Conservation (phyloP, 2,888 invertebrate species). For the Anorthoa munda region DNA sequence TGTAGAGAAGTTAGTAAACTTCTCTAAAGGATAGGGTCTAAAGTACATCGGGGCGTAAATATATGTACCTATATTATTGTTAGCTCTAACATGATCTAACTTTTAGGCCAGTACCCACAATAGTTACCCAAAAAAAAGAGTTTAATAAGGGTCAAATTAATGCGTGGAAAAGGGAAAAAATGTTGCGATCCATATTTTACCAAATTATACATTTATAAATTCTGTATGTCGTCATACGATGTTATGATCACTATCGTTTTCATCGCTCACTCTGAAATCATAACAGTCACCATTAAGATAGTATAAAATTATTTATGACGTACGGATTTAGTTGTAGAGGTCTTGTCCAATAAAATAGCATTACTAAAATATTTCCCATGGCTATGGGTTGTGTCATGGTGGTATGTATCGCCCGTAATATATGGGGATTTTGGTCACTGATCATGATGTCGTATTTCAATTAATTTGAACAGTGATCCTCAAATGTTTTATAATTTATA, state of each 20-base stretch:
- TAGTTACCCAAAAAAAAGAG: not conserved
- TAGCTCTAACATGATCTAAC: not conserved
- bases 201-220: not conserved
- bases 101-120: not conserved
- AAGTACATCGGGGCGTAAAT: not conserved
- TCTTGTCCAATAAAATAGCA: slow-evolving; percentile 61
- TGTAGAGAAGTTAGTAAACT: too few species aligned
- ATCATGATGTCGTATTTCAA: not conserved
- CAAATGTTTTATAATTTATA: not conserved
- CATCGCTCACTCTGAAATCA: slow-evolving; percentile 34
- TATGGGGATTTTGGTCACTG: slow-evolving; percentile 20
- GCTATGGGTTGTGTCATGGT: slow-evolving; percentile 28
- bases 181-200: slow-evolving; percentile 4
- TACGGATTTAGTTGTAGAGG: slow-evolving; percentile 43
- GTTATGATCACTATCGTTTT: slow-evolving; percentile 21
- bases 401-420: slow-evolving; percentile 20
- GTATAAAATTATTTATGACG: slow-evolving; percentile 52
- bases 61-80: not conserved
- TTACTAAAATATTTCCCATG: slow-evolving; percentile 57
- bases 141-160: too few species aligned
- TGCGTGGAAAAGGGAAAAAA: not conserved
- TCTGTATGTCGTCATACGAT: not conserved
- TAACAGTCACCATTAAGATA: slow-evolving; percentile 40
- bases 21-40: not conserved
- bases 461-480: slow-evolving; percentile 4